A percentile compares a stretch with the other conserved stretches of the same genome.
Conservation (phyloP, 2,888 invertebrate species). For the Amiota mariae region DNA sequence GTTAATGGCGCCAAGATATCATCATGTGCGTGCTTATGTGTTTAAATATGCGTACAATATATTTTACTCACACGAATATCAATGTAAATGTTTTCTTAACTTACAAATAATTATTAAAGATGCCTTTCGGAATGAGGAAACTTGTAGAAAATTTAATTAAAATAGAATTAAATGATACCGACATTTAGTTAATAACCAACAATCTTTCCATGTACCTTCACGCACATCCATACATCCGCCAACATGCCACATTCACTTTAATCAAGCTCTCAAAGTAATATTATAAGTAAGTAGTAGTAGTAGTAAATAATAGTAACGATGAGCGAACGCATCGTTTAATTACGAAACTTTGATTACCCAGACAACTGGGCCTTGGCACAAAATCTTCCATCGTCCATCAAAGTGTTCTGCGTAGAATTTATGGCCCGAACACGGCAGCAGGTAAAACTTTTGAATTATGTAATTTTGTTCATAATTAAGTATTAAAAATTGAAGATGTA, state of each 20-base stretch:
- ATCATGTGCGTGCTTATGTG: not conserved
- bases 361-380: conserved; percentile 39
- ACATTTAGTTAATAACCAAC: not conserved
- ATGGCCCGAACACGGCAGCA: not conserved
- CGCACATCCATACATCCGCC: not conserved
- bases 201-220: too few species aligned
- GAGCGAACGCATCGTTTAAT: conserved; percentile 41
- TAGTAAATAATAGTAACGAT: not conserved
- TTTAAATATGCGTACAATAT: too few species aligned
- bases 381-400: not conserved
- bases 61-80: too few species aligned
- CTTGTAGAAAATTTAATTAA: conserved; percentile 11
- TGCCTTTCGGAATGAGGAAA: not conserved
- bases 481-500: conserved; percentile 34
- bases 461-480: conserved; percentile 42
- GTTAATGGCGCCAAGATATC: conserved; percentile 19
- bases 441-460: conserved; percentile 43
- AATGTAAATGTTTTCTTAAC: not conserved
- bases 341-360: conserved; percentile 55
- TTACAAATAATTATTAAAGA: not conserved
- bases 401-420: not conserved
- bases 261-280: conserved; percentile 13
- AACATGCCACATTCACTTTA: conserved; percentile 1
- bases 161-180: not conserved
- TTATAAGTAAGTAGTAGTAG: not conserved